Percentiles rank a stretch among this genome's conserved stretches.
These are phyloP conservation scores for Heterodera carotae DNA, from an alignment of 1,140 invertebrate species.

Conservation along the genomic window DNA sequence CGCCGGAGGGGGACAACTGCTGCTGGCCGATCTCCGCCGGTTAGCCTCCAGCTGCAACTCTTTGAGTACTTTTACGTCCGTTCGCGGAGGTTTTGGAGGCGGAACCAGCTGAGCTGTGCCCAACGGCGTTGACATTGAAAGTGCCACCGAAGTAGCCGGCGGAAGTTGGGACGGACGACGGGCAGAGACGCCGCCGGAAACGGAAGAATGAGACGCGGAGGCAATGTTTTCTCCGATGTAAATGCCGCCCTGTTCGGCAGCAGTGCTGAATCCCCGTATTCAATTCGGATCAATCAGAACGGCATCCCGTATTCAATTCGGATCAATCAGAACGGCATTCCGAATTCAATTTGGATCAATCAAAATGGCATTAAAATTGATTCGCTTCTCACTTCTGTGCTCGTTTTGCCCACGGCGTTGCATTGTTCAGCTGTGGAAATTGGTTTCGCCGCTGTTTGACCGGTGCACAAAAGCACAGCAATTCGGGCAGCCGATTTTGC, in stretches of 20 bases:
- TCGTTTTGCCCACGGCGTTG: conserved; percentile 22
- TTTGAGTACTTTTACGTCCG: conserved; percentile 47
- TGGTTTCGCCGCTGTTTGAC: conserved; percentile 74
- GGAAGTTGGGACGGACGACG: conserved; percentile 47
- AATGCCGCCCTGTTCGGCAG: conserved; percentile 69
- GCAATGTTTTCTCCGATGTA: conserved; percentile 72
- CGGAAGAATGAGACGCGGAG: conserved; percentile 7
- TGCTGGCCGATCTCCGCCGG: conserved; percentile 9
- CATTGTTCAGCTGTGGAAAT: conserved; percentile 51
- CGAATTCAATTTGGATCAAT: too few species aligned
- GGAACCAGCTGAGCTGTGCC: conserved; percentile 32
- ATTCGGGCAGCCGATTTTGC: conserved; percentile 84
- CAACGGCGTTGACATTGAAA: background rate
- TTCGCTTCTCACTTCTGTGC: conserved; percentile 8
- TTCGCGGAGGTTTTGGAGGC: conserved; percentile 60
- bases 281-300: too few species aligned
- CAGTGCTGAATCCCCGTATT: conserved; percentile 11
- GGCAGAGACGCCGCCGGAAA: conserved; percentile 5
- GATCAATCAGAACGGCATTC: background rate
- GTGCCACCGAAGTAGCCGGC: background rate
- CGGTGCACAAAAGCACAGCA: conserved; percentile 85
- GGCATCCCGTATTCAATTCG: background rate
- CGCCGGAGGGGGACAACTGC: conserved; percentile 7
- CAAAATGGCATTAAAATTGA: background rate
- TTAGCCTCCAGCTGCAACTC: conserved; percentile 38